Evolutionary conservation across 2,797 vertebrate species (phyloP).

Genomic region (Simalia tracyae): DNA sequence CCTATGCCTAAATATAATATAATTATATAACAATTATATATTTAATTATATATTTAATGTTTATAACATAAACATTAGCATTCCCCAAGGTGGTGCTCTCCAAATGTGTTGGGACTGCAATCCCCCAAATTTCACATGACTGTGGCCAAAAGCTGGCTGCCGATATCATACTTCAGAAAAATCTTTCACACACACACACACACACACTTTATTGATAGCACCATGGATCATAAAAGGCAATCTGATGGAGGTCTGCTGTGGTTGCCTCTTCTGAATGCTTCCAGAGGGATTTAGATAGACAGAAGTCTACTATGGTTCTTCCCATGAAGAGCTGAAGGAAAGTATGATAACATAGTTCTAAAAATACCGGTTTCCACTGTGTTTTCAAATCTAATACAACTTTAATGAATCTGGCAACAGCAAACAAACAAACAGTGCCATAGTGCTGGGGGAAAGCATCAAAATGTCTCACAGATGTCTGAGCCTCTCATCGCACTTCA

Average conservation of each 20-base stretch:
- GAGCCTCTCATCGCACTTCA: conserved; percentile 7
- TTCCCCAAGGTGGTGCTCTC: neutral
- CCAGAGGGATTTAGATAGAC: neutral
- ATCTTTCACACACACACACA: neutral
- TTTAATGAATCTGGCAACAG: conserved; percentile 18
- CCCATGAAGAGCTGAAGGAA: neutral
- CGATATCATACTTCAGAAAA: neutral
- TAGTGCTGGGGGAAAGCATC: conserved; percentile 19
- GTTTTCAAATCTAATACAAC: conserved; percentile 9
- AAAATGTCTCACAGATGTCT: conserved; percentile 7
- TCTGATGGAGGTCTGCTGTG: neutral
- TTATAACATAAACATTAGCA: neutral
- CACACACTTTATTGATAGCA: neutral
- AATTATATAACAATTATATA: no score
- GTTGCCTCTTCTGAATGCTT: neutral
- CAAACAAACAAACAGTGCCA: conserved; percentile 14
- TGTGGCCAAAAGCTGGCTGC: neutral
- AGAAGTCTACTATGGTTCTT: neutral
- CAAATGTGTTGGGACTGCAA: neutral
- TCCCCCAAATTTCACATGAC: neutral
- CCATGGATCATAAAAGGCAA: neutral
- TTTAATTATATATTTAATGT: neutral
- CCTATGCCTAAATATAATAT: neutral
- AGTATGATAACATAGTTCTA: neutral
- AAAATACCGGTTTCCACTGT: conserved; percentile 13